Evolutionary conservation across 2,797 vertebrate genomes (phyloP).

Genomic region (Syngnathus acus): DNA sequence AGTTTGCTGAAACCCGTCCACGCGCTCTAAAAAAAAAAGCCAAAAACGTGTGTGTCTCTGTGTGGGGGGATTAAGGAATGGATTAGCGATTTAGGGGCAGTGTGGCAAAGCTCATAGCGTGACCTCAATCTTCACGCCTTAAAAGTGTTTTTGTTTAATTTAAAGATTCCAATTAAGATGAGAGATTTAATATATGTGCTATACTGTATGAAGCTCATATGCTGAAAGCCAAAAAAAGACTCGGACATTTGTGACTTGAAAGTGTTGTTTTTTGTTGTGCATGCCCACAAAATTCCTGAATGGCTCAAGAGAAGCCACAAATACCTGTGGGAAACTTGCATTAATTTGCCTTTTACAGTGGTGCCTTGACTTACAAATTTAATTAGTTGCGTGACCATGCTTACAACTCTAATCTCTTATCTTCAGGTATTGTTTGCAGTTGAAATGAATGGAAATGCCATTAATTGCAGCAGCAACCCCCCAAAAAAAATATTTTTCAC

Average conservation of each 20-base stretch:
- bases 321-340: background rate
- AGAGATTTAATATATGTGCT: slow-evolving; percentile 53
- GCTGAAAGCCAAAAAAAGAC: slow-evolving; percentile 69
- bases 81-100: slow-evolving; percentile 27
- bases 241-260: slow-evolving; percentile 30
- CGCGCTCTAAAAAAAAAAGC: slow-evolving; percentile 6
- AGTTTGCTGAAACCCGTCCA: slow-evolving; percentile 1
- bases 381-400: background rate
- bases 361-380: background rate
- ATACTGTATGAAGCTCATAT: slow-evolving; percentile 33
- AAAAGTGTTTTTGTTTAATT: slow-evolving; percentile 45
- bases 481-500: background rate
- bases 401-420: background rate
- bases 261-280: slow-evolving; percentile 3
- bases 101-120: slow-evolving; percentile 8
- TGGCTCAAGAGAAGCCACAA: background rate
- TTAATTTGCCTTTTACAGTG: background rate
- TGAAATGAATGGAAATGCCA: background rate
- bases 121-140: slow-evolving; percentile 43
- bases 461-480: background rate
- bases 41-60: slow-evolving; percentile 20
- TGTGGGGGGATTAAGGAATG: slow-evolving; percentile 7
- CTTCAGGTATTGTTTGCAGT: too few species aligned
- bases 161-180: slow-evolving; percentile 36
- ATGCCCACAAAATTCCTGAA: slow-evolving; percentile 9